These are phyloP conservation scores for Microctenopoma steveboyesi DNA, from an alignment of 2,797 vertebrate genomes.

Conservation along the genomic window DNA sequence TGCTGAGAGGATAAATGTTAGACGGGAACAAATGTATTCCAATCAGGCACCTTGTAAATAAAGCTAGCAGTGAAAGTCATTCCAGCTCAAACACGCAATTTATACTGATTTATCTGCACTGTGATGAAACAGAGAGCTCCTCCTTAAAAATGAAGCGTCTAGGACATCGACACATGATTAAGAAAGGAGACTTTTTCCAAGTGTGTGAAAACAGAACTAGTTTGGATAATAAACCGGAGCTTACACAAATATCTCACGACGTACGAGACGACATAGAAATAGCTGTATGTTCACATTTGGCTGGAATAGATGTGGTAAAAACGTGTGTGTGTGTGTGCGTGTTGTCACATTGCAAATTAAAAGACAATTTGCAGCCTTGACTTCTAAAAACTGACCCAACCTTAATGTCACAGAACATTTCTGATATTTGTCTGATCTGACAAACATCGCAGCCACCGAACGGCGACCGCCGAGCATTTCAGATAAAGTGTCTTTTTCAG, in stretches of 20 bases:
- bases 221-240: neutral
- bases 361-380: neutral
- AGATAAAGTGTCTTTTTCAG: neutral
- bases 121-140: neutral
- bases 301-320: neutral
- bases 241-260: neutral
- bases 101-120: neutral
- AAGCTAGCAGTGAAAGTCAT: neutral
- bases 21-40: conserved; percentile 3
- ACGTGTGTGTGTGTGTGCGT: conserved; percentile 1
- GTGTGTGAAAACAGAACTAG: neutral
- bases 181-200: neutral
- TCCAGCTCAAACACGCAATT: neutral
- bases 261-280: neutral
- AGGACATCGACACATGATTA: neutral
- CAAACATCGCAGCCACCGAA: neutral
- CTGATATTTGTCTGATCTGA: neutral
- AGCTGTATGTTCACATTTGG: neutral
- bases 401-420: neutral
- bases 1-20: conserved; percentile 1
- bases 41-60: conserved; percentile 26
- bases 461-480: no score
- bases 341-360: neutral
- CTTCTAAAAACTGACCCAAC: neutral
- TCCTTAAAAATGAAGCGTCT: neutral